Base-by-base conservation (phyloP, 2,113 vertebrate species). In the Empidonax traillii region DNA sequence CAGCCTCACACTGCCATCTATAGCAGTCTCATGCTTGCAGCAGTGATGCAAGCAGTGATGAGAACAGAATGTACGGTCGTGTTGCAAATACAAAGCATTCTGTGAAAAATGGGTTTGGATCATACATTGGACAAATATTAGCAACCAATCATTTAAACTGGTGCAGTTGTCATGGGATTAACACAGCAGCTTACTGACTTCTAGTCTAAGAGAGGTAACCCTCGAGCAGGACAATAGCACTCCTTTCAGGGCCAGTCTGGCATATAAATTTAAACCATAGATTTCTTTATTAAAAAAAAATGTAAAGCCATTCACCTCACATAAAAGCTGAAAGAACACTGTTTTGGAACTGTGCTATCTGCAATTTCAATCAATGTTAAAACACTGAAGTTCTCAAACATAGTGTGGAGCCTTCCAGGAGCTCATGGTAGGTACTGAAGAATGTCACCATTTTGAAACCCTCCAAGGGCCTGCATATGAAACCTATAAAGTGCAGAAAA, bases 1-100 rank as follows among this genome's bases (percentile, higher is more conserved):
- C 68, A 92, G 85, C 80, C 85, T 90, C 87, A 87, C 85, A 86
- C 55, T 80, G 87, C 86, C 92, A 90, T 43, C 85, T 95, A 85
- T 78, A 83, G 90, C 74, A 94, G 85, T 52, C 58, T 75, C 4
- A 0, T 43, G 52, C 51, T 52, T 55, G 82, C 51, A 88, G 87
- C 74, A 89, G 8, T 3, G 33, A 16, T 55, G 61, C 51, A 43
- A 51, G 51, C 33, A 69, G 51, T 37, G 44, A 24, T 35, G 12
- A 67, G 44, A 86, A 62, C 20, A 67, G 19, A 87, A 49, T 0
- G 4, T 18, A n/a, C 2, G 44, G 33, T 20, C 0, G 0, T 14
- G 22, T 27, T 65, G 25, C 6, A 3, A 79, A 79, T 39, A 85
- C 3, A 6, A 62, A 43, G n/a, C 35, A 35, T 69, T 53, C 53